phyloP scores from a whole-genome alignment of 2,888 invertebrate species.

The Charanyca ferruginea region DNA sequence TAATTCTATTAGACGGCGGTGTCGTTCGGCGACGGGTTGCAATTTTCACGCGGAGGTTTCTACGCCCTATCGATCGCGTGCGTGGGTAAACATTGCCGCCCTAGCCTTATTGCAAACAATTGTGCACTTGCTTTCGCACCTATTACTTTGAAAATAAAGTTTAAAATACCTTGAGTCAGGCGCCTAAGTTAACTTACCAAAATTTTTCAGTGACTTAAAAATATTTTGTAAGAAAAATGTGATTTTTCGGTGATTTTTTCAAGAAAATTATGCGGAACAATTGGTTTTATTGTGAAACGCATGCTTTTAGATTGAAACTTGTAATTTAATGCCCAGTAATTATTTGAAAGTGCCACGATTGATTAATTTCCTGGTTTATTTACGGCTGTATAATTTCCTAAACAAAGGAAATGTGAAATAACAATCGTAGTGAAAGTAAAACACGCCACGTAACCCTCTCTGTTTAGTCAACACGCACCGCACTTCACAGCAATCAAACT shows the following conservation, averaged over 20 bases:
- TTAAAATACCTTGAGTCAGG: constrained; percentile 25
- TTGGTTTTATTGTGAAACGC: constrained; percentile 14
- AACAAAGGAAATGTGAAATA: constrained; percentile 73
- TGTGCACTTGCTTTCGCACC: constrained; percentile 44
- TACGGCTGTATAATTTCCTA: constrained; percentile 69
- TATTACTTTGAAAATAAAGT: constrained; percentile 50
- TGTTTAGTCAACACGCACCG: constrained; percentile 73
- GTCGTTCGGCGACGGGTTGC: constrained; percentile 80
- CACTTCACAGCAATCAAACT: constrained; percentile 69
- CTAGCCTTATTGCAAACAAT: constrained; percentile 77
- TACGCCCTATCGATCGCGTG: constrained; percentile 86
- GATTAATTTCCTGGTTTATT: constrained; percentile 75
- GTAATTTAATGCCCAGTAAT: constrained; percentile 13
- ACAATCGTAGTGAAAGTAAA: constrained; percentile 67
- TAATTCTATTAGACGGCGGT: constrained; percentile 74
- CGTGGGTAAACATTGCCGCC: constrained; percentile 88
- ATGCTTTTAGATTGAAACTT: constrained; percentile 20
- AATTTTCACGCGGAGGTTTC: constrained; percentile 88
- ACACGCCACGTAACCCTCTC: constrained; percentile 70
- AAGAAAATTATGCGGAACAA: background rate
- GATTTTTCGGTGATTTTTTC: constrained; percentile 20
- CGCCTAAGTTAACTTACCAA: constrained; percentile 8
- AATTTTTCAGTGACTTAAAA: constrained; percentile 38
- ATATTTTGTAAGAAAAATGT: constrained; percentile 30
- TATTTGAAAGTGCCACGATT: constrained; percentile 46